Evolutionary conservation across 2,888 invertebrate species (phyloP).

Genomic region (Pocota personata): DNA sequence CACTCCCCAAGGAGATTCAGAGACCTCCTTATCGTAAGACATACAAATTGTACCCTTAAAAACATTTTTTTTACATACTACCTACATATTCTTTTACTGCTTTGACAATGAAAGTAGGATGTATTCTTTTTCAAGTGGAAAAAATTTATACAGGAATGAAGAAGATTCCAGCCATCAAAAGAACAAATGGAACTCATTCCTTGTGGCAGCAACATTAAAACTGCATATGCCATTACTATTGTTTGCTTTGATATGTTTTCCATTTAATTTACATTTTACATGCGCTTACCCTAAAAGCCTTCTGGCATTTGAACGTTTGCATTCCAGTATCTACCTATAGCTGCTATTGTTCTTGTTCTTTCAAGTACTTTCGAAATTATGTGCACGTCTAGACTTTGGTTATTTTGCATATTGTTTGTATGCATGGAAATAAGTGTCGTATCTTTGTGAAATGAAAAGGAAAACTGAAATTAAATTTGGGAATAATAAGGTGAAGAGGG

Average conservation of each 20-base stretch:
- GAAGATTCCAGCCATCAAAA: conserved; percentile 45
- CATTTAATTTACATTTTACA: conserved; percentile 63
- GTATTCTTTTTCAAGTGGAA: conserved; percentile 4
- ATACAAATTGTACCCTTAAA: neutral
- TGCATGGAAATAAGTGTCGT: neutral
- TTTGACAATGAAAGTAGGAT: conserved; percentile 7
- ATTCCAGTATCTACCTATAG: neutral
- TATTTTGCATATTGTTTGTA: conserved; percentile 1
- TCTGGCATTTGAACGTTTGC: conserved; percentile 1
- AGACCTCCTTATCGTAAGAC: neutral
- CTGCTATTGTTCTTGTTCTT: conserved; percentile 18
- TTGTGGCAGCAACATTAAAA: conserved; percentile 64
- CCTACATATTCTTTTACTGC: neutral
- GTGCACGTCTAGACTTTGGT: conserved; percentile 36
- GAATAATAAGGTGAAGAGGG: neutral
- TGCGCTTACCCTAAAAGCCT: conserved; percentile 32
- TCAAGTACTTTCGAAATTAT: conserved; percentile 2
- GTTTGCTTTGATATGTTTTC: conserved; percentile 61
- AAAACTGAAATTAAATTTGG: neutral
- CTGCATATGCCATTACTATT: conserved; percentile 58
- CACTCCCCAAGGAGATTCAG: neutral
- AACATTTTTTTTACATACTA: neutral
- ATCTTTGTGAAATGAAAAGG: neutral
- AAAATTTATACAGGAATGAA: neutral
- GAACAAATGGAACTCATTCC: conserved; percentile 52